Conservation (phyloP, 2,113 vertebrate genomes). For the Anolis carolinensis region DNA sequence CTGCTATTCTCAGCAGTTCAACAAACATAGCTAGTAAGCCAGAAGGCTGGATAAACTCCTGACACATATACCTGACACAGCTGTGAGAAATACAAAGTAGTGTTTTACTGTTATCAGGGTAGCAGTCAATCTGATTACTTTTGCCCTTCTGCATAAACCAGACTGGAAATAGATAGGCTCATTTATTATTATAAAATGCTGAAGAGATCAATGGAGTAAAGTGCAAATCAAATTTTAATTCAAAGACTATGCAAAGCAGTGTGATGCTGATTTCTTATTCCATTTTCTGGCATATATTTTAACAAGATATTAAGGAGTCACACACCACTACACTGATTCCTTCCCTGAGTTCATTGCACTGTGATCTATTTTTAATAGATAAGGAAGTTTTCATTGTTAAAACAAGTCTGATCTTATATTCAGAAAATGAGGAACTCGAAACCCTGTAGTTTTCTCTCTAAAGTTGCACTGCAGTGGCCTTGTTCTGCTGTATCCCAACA, state of each 20-base stretch:
- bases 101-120: neutral
- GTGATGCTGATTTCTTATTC: slow-evolving; percentile 50
- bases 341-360: slow-evolving; percentile 48
- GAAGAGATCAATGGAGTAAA: slow-evolving; percentile 47
- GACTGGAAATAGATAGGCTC: slow-evolving; percentile 35
- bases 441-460: slow-evolving; percentile 38
- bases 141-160: slow-evolving; percentile 22
- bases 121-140: neutral
- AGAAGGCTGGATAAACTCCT: no score
- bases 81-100: slow-evolving; percentile 32
- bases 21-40: no score
- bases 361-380: slow-evolving; percentile 64
- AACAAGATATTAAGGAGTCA: slow-evolving; percentile 51
- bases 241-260: slow-evolving; percentile 50
- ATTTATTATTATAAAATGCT: slow-evolving; percentile 43
- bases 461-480: slow-evolving; percentile 52
- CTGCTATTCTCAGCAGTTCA: no score
- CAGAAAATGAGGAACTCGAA: slow-evolving; percentile 59
- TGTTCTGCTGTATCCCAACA: neutral
- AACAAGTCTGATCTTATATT: slow-evolving; percentile 58
- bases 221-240: slow-evolving; percentile 49
- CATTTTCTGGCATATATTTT: slow-evolving; percentile 46
- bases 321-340: slow-evolving; percentile 14
- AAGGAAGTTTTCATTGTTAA: slow-evolving; percentile 64
- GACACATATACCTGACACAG: no score